Evolutionary conservation across 2,113 vertebrate species (phyloP).

Genomic region (Phoenicopterus ruber): DNA sequence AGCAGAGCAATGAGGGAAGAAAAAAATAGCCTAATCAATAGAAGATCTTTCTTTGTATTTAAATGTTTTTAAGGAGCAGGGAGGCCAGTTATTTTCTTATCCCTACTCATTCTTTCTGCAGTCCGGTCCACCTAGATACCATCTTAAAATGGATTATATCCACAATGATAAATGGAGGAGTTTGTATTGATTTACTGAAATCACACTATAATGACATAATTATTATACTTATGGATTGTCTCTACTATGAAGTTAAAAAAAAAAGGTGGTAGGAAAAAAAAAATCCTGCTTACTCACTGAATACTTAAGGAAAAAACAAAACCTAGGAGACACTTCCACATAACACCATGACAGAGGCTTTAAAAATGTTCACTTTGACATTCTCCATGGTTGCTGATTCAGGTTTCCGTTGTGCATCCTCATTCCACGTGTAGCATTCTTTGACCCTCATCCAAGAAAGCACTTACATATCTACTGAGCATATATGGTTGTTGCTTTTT

Average conservation of each 20-base stretch:
- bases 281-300: not conserved
- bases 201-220: not conserved
- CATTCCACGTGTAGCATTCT: not conserved
- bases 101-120: not conserved
- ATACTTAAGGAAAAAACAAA: not conserved
- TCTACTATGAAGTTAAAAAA: not conserved
- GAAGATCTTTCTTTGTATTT: not conserved
- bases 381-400: not conserved
- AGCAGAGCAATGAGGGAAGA: not conserved
- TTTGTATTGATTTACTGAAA: slow-evolving; percentile 43
- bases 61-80: not conserved
- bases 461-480: not conserved
- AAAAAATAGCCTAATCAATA: not conserved
- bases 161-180: not conserved
- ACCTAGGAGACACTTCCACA: not conserved
- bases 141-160: not conserved
- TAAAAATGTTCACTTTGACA: not conserved
- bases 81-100: not conserved
- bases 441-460: not conserved
- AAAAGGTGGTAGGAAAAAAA: not conserved
- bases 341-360: not conserved
- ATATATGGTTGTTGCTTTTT: not conserved
- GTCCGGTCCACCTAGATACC: not conserved
- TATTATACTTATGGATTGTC: not conserved
- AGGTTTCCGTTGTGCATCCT: not conserved